A percentile compares a stretch with the other conserved stretches of the same genome.
Evolutionary conservation across 2,113 vertebrate species (phyloP).

Genomic region (Heptranchias perlo): DNA sequence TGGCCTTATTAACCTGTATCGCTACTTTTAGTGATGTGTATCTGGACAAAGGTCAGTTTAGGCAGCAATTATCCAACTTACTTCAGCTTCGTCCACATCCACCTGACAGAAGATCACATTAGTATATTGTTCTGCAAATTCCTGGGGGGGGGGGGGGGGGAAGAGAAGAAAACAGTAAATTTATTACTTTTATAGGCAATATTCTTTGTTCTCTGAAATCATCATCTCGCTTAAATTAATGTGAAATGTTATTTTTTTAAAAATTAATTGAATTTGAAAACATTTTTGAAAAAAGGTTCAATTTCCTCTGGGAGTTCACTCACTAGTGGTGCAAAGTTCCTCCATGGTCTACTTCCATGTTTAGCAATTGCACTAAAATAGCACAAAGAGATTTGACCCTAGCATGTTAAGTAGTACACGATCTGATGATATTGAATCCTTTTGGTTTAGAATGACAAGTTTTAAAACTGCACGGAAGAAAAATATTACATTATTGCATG

Average conservation of each 20-base stretch:
- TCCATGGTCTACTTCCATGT: no score
- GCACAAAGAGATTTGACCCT: no score
- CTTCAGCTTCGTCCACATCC: constrained; percentile 78
- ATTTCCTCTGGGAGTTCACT: no score
- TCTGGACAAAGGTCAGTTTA: not conserved
- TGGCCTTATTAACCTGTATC: not conserved
- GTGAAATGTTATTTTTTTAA: not conserved
- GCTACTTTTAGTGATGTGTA: not conserved
- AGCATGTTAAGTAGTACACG: no score
- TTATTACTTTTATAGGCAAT: not conserved
- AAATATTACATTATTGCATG: no score
- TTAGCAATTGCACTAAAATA: no score
- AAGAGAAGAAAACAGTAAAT: not conserved
- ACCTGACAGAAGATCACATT: constrained; percentile 81
- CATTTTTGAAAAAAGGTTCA: no score
- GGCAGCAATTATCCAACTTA: constrained; percentile 48
- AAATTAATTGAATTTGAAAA: not conserved
- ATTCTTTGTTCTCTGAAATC: not conserved
- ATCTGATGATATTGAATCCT: no score
- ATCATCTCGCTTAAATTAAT: not conserved
- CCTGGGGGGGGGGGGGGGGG: no score
- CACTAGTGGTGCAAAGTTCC: no score
- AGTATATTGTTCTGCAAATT: constrained; percentile 48
- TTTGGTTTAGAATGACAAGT: no score
- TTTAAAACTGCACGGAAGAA: no score